Conservation (phyloP, 2,113 vertebrate genomes). For the Corynorhinus townsendii region DNA sequence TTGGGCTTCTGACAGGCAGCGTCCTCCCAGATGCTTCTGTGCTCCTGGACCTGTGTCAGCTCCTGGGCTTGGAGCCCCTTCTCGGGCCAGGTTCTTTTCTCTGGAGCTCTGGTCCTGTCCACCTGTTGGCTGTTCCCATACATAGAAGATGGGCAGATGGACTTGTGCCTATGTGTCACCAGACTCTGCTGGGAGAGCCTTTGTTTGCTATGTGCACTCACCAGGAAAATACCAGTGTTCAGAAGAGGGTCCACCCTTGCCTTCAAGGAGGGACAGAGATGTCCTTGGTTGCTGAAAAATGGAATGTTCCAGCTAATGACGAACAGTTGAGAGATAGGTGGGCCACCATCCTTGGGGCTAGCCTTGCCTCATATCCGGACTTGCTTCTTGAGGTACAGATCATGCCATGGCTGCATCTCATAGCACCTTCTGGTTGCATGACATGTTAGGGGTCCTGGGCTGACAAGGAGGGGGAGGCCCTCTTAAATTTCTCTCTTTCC, state of each 20-base stretch:
- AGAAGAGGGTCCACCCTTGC: not conserved
- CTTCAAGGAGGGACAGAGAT: conserved; percentile 18
- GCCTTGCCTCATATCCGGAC: not conserved
- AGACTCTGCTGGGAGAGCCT: not conserved
- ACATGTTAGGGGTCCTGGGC: not conserved
- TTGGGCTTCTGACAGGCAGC: not conserved
- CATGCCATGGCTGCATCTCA: not conserved
- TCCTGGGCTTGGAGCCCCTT: not conserved
- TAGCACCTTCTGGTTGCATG: not conserved
- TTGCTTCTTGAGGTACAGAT: not conserved
- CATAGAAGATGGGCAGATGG: not conserved
- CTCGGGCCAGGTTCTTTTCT: not conserved
- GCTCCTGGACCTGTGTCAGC: not conserved
- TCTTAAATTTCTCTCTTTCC: not conserved
- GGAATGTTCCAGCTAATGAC: conserved; percentile 64
- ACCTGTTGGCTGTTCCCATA: not conserved
- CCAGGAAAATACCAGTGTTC: not conserved
- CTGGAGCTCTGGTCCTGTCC: not conserved
- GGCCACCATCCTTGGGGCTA: not conserved
- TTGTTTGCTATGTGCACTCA: conserved; percentile 24
- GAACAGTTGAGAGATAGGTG: conserved; percentile 65
- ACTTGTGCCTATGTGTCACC: not conserved
- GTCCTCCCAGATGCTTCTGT: not conserved
- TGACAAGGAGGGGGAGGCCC: fast-evolving
- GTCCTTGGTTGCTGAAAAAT: conserved; percentile 46